These are phyloP conservation scores for Platysteira castanea DNA, from an alignment of 2,113 vertebrate genomes.

Conservation along the genomic window DNA sequence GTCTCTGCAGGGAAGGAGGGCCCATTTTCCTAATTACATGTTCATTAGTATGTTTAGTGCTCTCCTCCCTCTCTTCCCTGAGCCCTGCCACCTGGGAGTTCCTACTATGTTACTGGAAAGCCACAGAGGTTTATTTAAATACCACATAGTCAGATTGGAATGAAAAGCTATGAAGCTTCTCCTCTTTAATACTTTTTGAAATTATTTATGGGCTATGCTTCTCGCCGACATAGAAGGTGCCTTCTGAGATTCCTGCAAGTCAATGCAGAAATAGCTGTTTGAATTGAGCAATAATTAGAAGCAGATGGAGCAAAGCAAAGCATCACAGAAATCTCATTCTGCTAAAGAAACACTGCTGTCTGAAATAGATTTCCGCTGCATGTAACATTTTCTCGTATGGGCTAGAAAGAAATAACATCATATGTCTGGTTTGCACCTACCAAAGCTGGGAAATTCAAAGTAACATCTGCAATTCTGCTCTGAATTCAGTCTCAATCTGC, in stretches of 20 bases:
- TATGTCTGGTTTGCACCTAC: slow-evolving; percentile 47
- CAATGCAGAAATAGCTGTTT: slow-evolving; percentile 62
- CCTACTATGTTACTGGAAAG: slow-evolving; percentile 52
- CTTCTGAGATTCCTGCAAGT: slow-evolving; percentile 64
- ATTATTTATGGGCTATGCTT: slow-evolving; percentile 56
- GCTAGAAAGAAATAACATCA: slow-evolving; percentile 34
- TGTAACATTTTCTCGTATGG: slow-evolving; percentile 46
- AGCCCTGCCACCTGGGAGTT: slow-evolving; percentile 56
- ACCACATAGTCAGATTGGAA: slow-evolving; percentile 42
- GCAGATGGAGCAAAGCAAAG: slow-evolving; percentile 49
- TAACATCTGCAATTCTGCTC: neutral
- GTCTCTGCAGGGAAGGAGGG: slow-evolving; percentile 51
- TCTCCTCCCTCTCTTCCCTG: slow-evolving; percentile 58
- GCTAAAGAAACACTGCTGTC: slow-evolving; percentile 49
- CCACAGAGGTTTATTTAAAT: slow-evolving; percentile 63
- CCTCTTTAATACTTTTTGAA: slow-evolving; percentile 60
- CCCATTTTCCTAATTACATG: slow-evolving; percentile 68
- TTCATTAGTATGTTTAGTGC: slow-evolving; percentile 65
- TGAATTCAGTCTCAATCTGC: neutral
- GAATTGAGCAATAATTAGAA: slow-evolving; percentile 65
- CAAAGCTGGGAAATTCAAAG: slow-evolving; percentile 34
- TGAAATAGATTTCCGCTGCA: slow-evolving; percentile 56
- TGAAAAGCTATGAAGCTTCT: slow-evolving; percentile 54
- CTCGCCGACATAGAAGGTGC: slow-evolving; percentile 9
- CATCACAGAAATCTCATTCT: slow-evolving; percentile 65